A percentile compares a stretch with the other conserved stretches of the same genome.
Evolutionary conservation across 2,797 vertebrate genomes (phyloP).

Genomic region (Pterois miles): DNA sequence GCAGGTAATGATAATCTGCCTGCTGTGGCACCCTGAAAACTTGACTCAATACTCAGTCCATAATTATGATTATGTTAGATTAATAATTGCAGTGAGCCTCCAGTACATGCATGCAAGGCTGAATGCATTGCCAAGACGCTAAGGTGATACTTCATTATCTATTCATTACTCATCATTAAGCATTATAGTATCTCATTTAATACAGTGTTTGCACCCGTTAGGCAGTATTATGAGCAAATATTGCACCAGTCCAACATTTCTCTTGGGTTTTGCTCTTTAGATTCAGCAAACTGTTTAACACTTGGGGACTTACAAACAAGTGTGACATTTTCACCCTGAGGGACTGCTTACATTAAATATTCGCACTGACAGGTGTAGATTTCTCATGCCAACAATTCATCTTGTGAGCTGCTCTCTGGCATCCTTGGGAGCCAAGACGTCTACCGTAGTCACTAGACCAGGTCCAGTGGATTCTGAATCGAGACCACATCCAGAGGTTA

Average conservation of each 20-base stretch:
- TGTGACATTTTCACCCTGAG: slow-evolving; percentile 57
- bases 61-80: slow-evolving; percentile 76
- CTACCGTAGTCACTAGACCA: background rate
- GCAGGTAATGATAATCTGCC: slow-evolving; percentile 72
- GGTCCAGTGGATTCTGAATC: background rate
- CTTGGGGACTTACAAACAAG: slow-evolving; percentile 52
- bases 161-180: slow-evolving; percentile 73
- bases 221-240: slow-evolving; percentile 38
- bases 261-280: slow-evolving; percentile 31
- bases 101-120: slow-evolving; percentile 46
- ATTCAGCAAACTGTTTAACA: slow-evolving; percentile 44
- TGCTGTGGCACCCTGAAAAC: slow-evolving; percentile 64
- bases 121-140: slow-evolving; percentile 39
- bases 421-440: slow-evolving; percentile 13
- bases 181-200: slow-evolving; percentile 51
- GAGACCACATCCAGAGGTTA: background rate
- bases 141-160: slow-evolving; percentile 72
- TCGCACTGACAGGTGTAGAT: slow-evolving; percentile 59
- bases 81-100: slow-evolving; percentile 72
- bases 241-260: slow-evolving; percentile 32
- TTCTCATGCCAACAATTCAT: slow-evolving; percentile 46
- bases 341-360: slow-evolving; percentile 63
- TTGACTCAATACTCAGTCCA: slow-evolving; percentile 67
- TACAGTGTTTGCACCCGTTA: slow-evolving; percentile 36
- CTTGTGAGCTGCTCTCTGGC: slow-evolving; percentile 11